Evolutionary conservation across 2,888 invertebrate genomes (phyloP).

Genomic region (Agrotis ipsilon): DNA sequence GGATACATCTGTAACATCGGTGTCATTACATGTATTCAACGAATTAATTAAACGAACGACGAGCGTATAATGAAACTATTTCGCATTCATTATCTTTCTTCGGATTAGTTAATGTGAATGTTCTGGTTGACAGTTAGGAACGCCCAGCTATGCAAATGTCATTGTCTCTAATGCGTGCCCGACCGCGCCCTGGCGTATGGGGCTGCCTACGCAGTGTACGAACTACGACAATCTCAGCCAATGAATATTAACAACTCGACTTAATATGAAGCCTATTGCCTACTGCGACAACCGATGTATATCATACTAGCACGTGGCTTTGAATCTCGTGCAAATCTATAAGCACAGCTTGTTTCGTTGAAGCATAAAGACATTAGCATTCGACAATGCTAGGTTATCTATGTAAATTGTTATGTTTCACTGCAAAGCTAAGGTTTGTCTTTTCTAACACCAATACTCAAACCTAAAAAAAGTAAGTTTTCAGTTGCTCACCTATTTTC

Average conservation of each 20-base stretch:
- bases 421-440: background rate
- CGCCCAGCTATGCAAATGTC: slow-evolving; percentile 89
- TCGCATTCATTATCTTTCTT: slow-evolving; percentile 81
- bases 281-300: slow-evolving; percentile 73
- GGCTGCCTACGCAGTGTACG: slow-evolving; percentile 81
- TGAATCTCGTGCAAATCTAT: slow-evolving; percentile 5
- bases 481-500: too few species aligned
- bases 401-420: background rate
- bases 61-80: slow-evolving; percentile 81
- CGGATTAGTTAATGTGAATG: slow-evolving; percentile 88
- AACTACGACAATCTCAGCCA: slow-evolving; percentile 79
- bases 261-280: slow-evolving; percentile 78
- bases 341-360: slow-evolving; percentile 5
- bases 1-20: slow-evolving; percentile 25
- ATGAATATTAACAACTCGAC: slow-evolving; percentile 87
- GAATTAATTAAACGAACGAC: slow-evolving; percentile 72
- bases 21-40: slow-evolving; percentile 56
- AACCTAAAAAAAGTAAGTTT: too few species aligned
- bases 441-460: background rate
- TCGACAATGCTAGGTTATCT: background rate
- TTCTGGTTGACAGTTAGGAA: slow-evolving; percentile 88
- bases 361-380: slow-evolving; percentile 34
- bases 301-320: slow-evolving; percentile 53
- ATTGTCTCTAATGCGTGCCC: slow-evolving; percentile 88
- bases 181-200: slow-evolving; percentile 81